Evolutionary conservation across 2,113 vertebrate species (phyloP), one percentile per base, ranked within the genome.

Genomic region (Sceloporus undulatus): DNA sequence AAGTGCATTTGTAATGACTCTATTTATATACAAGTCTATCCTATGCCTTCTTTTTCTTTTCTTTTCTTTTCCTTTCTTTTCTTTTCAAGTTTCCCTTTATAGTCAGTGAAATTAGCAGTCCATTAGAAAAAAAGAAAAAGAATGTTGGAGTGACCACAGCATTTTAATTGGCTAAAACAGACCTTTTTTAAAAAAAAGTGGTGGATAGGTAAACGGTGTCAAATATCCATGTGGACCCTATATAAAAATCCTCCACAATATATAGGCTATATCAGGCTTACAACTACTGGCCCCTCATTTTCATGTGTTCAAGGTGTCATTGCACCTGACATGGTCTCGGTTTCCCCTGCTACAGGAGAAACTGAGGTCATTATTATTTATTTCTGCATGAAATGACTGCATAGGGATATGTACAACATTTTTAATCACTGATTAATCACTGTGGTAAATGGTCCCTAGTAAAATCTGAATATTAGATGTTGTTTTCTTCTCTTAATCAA

Each of bases 401-500:
- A 52, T 4, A 48, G 65, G 21, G 66, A 65, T 83, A 83, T 83
- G 25, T 40, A 73, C 5, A 40, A 34, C 38, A 8, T 40, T 40
- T 13, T n/a, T 34, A 48, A 48, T 48, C 42, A 48, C 42, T 2
- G 42, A 48, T 48, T 14, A 73, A 38, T 7, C 25, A 34, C 62
- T 65, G 86, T 94, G 91, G 89, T 90, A 87, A 94, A 85, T 95
- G 18, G 9, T 92, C 94, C 88, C 93, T 95, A 90, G 91, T 93
- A 92, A 91, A 94, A 92, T 91, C 95, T 94, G 90, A 92, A 96
- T 95, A 95, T 96, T 94, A 92, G 95, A 94, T 94, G 92, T 89
- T 94, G 94, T 87, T 94, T 91, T 76, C 34, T 90, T 83, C 87
- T 94, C 90, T 90, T 95, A 94, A 95, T 95, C 93, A 96, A 93